Percentiles rank a stretch among this genome's conserved stretches.
Evolutionary conservation across 2,888 invertebrate species (phyloP).

Genomic region (Lithodes maja): DNA sequence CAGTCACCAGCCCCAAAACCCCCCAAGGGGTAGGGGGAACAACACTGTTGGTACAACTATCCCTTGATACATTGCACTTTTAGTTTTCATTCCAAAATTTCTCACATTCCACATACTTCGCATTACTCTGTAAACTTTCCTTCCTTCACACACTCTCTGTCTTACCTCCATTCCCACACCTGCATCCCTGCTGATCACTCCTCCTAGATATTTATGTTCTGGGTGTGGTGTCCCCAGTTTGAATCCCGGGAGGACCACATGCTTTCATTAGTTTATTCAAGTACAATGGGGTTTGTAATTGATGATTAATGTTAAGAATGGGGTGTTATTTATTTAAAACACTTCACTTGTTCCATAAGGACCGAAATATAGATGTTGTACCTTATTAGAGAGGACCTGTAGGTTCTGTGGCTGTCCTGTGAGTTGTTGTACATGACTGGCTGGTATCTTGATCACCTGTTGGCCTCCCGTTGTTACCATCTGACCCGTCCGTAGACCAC

Average conservation of each 20-base stretch:
- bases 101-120: background rate
- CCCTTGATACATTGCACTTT: too few relatives aligned
- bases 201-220: too few relatives aligned
- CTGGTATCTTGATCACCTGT: constrained; percentile 60
- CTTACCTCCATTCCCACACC: too few relatives aligned
- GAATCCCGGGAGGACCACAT: too few relatives aligned
- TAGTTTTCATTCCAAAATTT: background rate
- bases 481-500: constrained; percentile 41
- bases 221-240: too few relatives aligned
- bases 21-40: background rate
- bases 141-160: too few relatives aligned
- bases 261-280: too few relatives aligned
- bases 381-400: constrained; percentile 55
- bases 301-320: too few relatives aligned
- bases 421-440: constrained; percentile 54
- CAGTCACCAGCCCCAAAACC: too few relatives aligned
- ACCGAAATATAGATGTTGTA: background rate
- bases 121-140: background rate
- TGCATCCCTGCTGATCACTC: too few relatives aligned
- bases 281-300: too few relatives aligned
- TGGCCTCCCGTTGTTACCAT: constrained; percentile 57
- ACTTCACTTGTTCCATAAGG: background rate
- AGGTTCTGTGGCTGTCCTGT: constrained; percentile 54
- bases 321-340: background rate
- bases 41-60: background rate